Conservation (phyloP, 2,888 invertebrate genomes). For the Aromia moschata region DNA sequence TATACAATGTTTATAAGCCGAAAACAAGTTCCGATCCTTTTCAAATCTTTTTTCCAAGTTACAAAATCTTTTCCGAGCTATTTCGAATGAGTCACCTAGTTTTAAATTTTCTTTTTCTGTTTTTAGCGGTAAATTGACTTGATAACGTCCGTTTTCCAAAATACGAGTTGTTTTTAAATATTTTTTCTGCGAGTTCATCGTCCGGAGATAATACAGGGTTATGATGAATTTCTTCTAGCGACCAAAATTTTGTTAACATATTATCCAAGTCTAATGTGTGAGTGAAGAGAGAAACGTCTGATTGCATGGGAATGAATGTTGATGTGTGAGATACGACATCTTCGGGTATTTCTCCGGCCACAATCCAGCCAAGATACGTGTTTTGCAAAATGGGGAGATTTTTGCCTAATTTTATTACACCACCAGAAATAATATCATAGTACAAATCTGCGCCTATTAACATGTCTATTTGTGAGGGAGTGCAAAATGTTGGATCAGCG, state of each 20-base stretch:
- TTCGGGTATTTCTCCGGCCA: constrained; percentile 20
- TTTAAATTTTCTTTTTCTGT: not conserved
- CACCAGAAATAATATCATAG: constrained; percentile 21
- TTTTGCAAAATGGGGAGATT: constrained; percentile 26
- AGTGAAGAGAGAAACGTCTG: not conserved
- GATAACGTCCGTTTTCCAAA: constrained; percentile 24
- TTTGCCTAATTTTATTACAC: constrained; percentile 16
- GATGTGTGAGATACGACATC: not conserved
- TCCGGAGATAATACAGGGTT: constrained; percentile 1
- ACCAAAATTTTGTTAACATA: constrained; percentile 26
- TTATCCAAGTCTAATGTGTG: not conserved
- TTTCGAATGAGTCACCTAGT: constrained; percentile 3
- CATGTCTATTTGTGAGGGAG: constrained; percentile 30
- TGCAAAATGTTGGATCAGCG: constrained; percentile 28
- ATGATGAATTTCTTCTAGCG: constrained; percentile 19
- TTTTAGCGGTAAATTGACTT: constrained; percentile 32
- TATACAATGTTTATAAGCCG: not conserved
- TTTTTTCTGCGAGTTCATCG: constrained; percentile 17
- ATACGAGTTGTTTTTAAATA: constrained; percentile 18
- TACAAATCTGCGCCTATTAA: constrained; percentile 30
- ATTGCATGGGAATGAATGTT: not conserved
- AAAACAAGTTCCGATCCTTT: not conserved
- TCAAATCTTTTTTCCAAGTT: not conserved
- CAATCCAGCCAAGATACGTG: constrained; percentile 31
- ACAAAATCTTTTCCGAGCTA: constrained; percentile 3